Conservation (phyloP, 2,888 invertebrate species). For the Spatulosminthurus flaviceps region DNA sequence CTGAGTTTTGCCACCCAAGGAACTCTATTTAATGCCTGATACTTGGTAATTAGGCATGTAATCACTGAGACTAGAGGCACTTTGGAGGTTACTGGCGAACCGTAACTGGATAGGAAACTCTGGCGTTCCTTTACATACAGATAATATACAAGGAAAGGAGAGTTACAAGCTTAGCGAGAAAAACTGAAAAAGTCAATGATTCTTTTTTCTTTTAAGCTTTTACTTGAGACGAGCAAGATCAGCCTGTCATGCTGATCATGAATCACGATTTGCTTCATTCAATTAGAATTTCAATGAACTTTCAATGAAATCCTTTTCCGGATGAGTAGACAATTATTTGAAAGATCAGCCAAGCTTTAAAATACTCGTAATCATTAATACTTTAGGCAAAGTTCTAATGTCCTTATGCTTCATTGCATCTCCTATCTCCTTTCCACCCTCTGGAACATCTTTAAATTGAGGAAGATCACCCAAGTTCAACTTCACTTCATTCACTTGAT, state of each 20-base stretch:
- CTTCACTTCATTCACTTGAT: no score
- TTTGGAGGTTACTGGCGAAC: slow-evolving; percentile 32
- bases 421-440: no score
- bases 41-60: slow-evolving; percentile 49
- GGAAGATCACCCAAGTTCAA: no score
- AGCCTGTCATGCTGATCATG: slow-evolving; percentile 27
- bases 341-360: slow-evolving; percentile 13
- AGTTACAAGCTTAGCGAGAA: no score
- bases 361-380: not conserved
- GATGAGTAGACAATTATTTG: slow-evolving; percentile 46
- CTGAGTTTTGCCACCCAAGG: slow-evolving; percentile 42
- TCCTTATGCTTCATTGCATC: no score
- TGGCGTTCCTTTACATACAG: not conserved
- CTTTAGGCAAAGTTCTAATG: not conserved
- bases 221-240: slow-evolving; percentile 1
- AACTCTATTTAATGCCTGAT: slow-evolving; percentile 51
- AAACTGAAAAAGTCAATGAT: not conserved
- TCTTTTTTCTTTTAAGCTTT: no score
- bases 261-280: slow-evolving; percentile 46
- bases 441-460: no score
- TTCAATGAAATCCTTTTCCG: slow-evolving; percentile 44
- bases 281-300: slow-evolving; percentile 48
- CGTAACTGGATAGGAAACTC: slow-evolving; percentile 26
- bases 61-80: slow-evolving; percentile 42
- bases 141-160: no score